Evolutionary conservation across 1,140 invertebrate genomes (phyloP).

Genomic region (Drosophila willistoni): DNA sequence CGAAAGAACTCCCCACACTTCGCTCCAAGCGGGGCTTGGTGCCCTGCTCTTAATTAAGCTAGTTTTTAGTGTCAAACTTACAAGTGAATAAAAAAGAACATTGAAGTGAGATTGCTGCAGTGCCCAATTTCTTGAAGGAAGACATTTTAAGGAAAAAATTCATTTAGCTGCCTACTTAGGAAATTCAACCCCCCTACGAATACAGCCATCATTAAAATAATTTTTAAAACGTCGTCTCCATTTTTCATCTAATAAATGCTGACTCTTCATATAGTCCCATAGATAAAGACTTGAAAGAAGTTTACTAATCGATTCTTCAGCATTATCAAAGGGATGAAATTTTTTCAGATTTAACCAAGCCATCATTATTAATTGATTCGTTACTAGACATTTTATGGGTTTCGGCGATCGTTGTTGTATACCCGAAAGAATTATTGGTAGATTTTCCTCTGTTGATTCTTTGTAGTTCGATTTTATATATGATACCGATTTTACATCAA

Average conservation of each 20-base stretch:
- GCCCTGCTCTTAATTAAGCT: too few relatives aligned
- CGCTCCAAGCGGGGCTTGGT: too few relatives aligned
- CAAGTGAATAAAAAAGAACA: too few relatives aligned
- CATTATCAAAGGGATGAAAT: slow-evolving; percentile 17
- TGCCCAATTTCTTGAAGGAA: too few relatives aligned
- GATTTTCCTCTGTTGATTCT: neutral
- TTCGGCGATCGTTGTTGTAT: neutral
- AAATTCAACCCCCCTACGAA: too few relatives aligned
- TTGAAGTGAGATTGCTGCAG: too few relatives aligned
- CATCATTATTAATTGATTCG: neutral
- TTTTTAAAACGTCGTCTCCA: neutral
- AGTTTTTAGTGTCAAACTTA: too few relatives aligned
- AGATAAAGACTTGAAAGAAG: slow-evolving; percentile 23
- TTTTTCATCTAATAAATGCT: neutral
- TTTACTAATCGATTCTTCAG: slow-evolving; percentile 40
- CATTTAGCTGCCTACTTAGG: too few relatives aligned
- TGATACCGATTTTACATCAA: neutral
- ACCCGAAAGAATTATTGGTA: neutral
- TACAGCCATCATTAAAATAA: slow-evolving; percentile 28
- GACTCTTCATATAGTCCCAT: slow-evolving; percentile 5
- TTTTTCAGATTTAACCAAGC: neutral
- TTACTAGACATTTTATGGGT: slow-evolving; percentile 18
- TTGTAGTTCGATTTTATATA: neutral
- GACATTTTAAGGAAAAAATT: too few relatives aligned
- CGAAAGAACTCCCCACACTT: too few relatives aligned